Evolutionary conservation across 1,140 invertebrate genomes (phyloP).

Genomic region (Orius insidiosus): DNA sequence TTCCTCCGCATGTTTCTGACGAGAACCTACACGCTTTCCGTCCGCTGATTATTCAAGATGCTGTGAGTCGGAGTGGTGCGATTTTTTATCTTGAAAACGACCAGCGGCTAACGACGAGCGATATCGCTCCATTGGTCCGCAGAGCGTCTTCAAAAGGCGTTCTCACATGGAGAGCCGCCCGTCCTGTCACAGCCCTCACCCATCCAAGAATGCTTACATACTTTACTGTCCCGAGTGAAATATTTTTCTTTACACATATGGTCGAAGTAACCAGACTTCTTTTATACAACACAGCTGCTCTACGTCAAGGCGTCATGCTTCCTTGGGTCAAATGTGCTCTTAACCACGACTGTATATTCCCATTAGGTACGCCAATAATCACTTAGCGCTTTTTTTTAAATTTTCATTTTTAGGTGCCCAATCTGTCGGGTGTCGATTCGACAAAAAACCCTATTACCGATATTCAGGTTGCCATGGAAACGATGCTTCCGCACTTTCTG

Average conservation of each 20-base stretch:
- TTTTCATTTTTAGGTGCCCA: conserved; percentile 52
- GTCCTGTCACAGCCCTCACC: conserved; percentile 75
- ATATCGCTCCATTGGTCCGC: conserved; percentile 24
- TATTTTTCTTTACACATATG: conserved; percentile 69
- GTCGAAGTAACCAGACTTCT: conserved; percentile 54
- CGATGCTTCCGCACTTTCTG: conserved; percentile 77
- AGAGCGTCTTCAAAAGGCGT: conserved; percentile 36
- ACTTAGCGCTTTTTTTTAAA: conserved; percentile 11
- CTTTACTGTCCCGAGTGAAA: conserved; percentile 36
- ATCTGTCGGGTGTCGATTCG: conserved; percentile 59
- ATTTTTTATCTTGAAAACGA: conserved; percentile 54
- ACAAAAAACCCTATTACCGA: conserved; percentile 78
- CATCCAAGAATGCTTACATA: conserved; percentile 88
- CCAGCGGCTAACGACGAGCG: conserved; percentile 32
- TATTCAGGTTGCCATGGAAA: conserved; percentile 87
- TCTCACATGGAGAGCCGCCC: conserved; percentile 59
- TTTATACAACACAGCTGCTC: conserved; percentile 45
- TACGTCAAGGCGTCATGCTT: conserved; percentile 61
- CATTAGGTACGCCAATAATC: conserved; percentile 45
- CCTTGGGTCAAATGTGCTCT: conserved; percentile 87
- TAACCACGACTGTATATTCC: conserved; percentile 72
- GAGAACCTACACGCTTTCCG: conserved; percentile 63
- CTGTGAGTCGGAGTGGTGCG: conserved; percentile 49
- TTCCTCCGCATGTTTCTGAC: conserved; percentile 69
- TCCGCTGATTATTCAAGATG: conserved; percentile 77